Percentiles rank a stretch among this genome's conserved stretches.
These are phyloP conservation scores for Ruditapes philippinarum DNA, from an alignment of 1,140 invertebrate genomes.

Conservation along the genomic window DNA sequence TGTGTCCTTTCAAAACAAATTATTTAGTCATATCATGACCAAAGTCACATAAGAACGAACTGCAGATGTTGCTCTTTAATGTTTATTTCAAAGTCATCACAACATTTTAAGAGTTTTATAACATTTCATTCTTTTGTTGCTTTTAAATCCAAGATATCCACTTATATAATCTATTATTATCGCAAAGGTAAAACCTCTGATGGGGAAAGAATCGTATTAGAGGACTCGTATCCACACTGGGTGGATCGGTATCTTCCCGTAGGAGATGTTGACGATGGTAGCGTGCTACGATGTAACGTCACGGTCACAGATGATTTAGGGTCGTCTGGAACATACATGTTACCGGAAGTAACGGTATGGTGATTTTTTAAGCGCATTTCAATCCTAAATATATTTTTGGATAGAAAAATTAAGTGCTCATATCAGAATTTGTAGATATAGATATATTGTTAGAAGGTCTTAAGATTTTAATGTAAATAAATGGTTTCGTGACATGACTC, in stretches of 20 bases:
- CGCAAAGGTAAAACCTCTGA: conserved; percentile 35
- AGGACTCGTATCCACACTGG: conserved; percentile 18
- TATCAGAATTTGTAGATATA: not conserved
- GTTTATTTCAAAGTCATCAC: too few relatives aligned
- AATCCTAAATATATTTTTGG: not conserved
- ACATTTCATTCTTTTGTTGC: too few relatives aligned
- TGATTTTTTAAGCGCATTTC: not conserved
- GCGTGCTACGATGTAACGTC: conserved; percentile 70
- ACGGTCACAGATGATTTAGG: conserved; percentile 74
- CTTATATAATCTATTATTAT: too few relatives aligned
- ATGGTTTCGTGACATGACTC: too few relatives aligned
- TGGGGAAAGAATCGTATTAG: conserved; percentile 1
- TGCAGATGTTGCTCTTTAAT: too few relatives aligned
- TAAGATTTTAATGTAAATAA: too few relatives aligned
- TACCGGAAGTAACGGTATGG: conserved; percentile 70
- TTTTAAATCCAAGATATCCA: too few relatives aligned
- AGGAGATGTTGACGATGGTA: conserved; percentile 72
- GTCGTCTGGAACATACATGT: conserved; percentile 19
- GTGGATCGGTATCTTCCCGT: conserved; percentile 53
- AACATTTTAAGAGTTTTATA: too few relatives aligned
- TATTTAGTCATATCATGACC: too few relatives aligned
- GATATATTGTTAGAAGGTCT: not conserved
- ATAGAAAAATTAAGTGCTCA: not conserved
- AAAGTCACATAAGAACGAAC: too few relatives aligned
- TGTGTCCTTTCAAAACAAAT: too few relatives aligned